Percentiles rank a stretch among this genome's conserved stretches.
Evolutionary conservation across 2,888 invertebrate species (phyloP).

Genomic region (Lagria hirta): DNA sequence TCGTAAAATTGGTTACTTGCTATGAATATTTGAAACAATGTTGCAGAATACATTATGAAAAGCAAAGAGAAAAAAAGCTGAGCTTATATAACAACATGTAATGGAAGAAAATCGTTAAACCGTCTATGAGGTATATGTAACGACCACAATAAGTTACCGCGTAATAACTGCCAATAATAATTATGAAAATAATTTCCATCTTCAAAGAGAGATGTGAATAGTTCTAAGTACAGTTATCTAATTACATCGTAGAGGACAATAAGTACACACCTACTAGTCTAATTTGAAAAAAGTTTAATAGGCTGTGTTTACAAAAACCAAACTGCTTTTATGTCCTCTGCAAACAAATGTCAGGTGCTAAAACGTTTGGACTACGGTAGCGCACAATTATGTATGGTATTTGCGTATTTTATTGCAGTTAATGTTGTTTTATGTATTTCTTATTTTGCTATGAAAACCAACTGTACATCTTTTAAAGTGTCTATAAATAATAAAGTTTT

Average conservation of each 20-base stretch:
- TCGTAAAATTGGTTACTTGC: no score
- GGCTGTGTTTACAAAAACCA: constrained; percentile 20
- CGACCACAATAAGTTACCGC: no score
- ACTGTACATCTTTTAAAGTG: no score
- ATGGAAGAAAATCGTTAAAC: no score
- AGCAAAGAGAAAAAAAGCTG: no score
- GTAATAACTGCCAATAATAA: no score
- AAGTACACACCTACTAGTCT: constrained; percentile 18
- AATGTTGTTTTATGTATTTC: constrained; percentile 33
- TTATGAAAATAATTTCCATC: neutral
- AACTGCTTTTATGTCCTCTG: constrained; percentile 18
- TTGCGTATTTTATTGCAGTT: constrained; percentile 37
- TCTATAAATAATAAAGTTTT: no score
- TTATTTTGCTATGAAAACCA: constrained; percentile 26
- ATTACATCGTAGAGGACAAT: constrained; percentile 9
- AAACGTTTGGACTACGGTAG: constrained; percentile 35
- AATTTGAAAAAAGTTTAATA: constrained; percentile 21
- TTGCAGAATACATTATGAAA: no score
- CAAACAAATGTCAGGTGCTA: constrained; percentile 36
- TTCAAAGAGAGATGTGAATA: constrained; percentile 12
- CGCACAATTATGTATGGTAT: constrained; percentile 30
- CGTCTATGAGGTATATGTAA: no score
- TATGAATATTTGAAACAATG: no score
- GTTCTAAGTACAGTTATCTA: constrained; percentile 18
- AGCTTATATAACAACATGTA: no score